Base-by-base conservation (phyloP, 2,888 invertebrate species). In the Dioctria rufipes region DNA sequence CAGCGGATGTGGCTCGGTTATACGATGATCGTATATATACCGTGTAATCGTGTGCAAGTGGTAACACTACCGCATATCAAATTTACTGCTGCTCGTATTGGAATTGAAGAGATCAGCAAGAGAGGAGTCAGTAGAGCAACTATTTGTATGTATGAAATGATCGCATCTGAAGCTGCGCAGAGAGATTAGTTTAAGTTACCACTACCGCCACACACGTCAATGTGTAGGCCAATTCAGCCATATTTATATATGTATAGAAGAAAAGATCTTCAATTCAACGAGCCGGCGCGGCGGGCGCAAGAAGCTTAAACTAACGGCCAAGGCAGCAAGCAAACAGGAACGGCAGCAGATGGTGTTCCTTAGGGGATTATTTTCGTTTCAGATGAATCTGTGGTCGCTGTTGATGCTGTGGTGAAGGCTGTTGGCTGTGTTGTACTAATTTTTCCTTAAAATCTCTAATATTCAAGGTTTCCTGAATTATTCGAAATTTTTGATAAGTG, bases 1-100 rank as follows among this genome's bases (percentile, higher is more conserved):
- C 61, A 63, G 77, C 77, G 63, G 61, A 77, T 77, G 77, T 49
- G 63, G 37, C 40, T 73, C n/a, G 25, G 25, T 25, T 25, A 25
- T 25, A 25, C 25, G 25, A 39, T 43, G 46, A 25, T 46, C 46
- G n/a, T 39, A 25, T 37, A 25, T 25, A 25, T 25, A 25, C 25
- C 25, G 25, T 46, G 25, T 43, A 43, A 13, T n/a, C 6, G 67
- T 67, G 39, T 69, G 39, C 11, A 51, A 51, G 9, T 46, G 67
- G 9, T 3, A 4, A 51, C 51, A 25, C 4, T 6, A 46, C 25
- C 25, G 25, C 25, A 25, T 46, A 25, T 43, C 46, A 69, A 9
- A 11, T 9, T 69, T 39, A 8, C 69, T 37, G 51, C 11, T 9
- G 54, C 37, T 69, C 9, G 51, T 69, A 9, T 67, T 11, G 4